These are phyloP conservation scores for Petromus typicus DNA, from an alignment of 2,113 vertebrate species.

Conservation along the genomic window DNA sequence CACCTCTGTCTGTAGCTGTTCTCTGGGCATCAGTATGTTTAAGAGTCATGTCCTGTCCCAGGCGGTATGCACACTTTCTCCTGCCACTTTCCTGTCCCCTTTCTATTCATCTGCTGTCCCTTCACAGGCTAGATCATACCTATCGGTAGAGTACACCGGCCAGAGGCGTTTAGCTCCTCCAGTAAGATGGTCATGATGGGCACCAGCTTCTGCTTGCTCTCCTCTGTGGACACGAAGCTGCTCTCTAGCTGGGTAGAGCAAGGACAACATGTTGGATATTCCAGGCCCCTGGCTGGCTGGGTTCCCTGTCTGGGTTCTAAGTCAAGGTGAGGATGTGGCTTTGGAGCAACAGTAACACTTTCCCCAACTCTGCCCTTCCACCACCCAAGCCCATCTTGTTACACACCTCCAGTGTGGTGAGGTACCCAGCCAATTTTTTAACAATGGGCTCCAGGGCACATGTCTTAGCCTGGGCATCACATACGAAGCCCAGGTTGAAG, in stretches of 20 bases:
- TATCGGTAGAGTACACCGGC: conserved; percentile 96
- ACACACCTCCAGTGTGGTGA: conserved; percentile 96
- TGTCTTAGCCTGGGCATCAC: conserved; percentile 95
- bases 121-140: conserved; percentile 80
- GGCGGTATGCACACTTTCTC: background rate
- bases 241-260: conserved; percentile 92
- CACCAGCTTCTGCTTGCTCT: conserved; percentile 97
- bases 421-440: conserved; percentile 98
- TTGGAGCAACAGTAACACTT: background rate
- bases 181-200: conserved; percentile 97
- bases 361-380: conserved; percentile 44
- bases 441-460: conserved; percentile 97
- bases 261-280: conserved; percentile 27
- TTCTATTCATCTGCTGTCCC: background rate
- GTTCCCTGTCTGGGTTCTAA: background rate
- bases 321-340: background rate
- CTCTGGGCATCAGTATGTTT: background rate
- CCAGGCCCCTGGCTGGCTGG: background rate
- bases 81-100: background rate
- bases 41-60: background rate
- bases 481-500: conserved; percentile 98
- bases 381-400: conserved; percentile 10
- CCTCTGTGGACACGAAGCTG: conserved; percentile 97
- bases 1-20: background rate
- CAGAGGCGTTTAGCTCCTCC: conserved; percentile 96